Percentiles rank a stretch among this genome's conserved stretches.
These are phyloP conservation scores for Mythimna lalbum DNA, from an alignment of 2,888 invertebrate genomes.

Conservation along the genomic window DNA sequence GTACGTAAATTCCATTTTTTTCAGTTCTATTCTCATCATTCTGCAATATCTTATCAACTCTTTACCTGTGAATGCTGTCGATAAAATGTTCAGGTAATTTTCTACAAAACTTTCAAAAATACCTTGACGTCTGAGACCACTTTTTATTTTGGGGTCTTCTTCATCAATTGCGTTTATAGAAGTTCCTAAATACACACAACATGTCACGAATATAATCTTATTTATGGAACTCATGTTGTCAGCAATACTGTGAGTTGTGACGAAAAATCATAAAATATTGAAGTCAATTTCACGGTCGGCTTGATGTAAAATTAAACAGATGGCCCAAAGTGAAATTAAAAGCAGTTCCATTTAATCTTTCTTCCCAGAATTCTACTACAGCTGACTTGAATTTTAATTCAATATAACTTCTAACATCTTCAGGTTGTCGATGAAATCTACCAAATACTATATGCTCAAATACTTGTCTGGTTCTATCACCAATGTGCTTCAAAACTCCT, in stretches of 20 bases:
- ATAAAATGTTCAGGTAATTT: slow-evolving; percentile 69
- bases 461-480: slow-evolving; percentile 69
- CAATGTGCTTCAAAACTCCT: slow-evolving; percentile 64
- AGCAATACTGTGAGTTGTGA: neutral
- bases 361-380: slow-evolving; percentile 72
- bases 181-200: slow-evolving; percentile 11
- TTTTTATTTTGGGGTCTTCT: no score
- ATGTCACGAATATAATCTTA: slow-evolving; percentile 9
- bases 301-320: slow-evolving; percentile 41
- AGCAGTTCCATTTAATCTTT: slow-evolving; percentile 54
- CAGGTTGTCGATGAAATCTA: slow-evolving; percentile 65
- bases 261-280: slow-evolving; percentile 30
- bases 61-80: slow-evolving; percentile 66
- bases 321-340: slow-evolving; percentile 51
- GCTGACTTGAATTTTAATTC: slow-evolving; percentile 73
- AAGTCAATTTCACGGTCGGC: slow-evolving; percentile 65
- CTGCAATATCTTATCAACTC: slow-evolving; percentile 70
- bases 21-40: slow-evolving; percentile 66
- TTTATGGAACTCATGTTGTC: slow-evolving; percentile 36
- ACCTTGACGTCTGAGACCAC: slow-evolving; percentile 45
- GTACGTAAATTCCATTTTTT: slow-evolving; percentile 61
- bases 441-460: slow-evolving; percentile 71
- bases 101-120: slow-evolving; percentile 78
- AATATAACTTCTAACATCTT: slow-evolving; percentile 66
- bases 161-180: neutral